Evolutionary conservation across 2,113 vertebrate genomes (phyloP).

Genomic region (Indicator indicator): DNA sequence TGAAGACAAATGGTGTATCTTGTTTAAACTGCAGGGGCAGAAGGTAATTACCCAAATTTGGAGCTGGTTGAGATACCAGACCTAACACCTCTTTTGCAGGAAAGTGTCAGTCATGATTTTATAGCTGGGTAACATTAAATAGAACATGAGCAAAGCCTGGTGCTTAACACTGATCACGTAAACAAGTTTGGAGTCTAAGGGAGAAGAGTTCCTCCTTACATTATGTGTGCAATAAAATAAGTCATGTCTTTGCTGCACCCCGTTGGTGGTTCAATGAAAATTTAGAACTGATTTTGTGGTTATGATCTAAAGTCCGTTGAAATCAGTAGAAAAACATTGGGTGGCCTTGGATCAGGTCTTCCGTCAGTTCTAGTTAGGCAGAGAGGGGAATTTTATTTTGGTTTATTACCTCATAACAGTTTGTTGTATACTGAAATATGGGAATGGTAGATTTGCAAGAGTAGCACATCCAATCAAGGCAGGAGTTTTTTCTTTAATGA

Average conservation of each 20-base stretch:
- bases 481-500: not conserved
- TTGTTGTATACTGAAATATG: not conserved
- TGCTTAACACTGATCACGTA: not conserved
- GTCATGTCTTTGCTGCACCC: not conserved
- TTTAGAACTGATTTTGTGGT: constrained; percentile 5
- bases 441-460: not conserved
- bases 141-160: not conserved
- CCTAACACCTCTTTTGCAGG: constrained; percentile 11
- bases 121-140: not conserved
- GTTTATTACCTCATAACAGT: not conserved
- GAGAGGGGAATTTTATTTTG: not conserved
- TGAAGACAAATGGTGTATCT: constrained; percentile 58
- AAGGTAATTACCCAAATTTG: constrained; percentile 61
- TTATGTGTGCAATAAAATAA: constrained; percentile 11
- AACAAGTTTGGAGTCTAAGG: not conserved
- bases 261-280: not conserved
- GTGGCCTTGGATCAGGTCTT: not conserved
- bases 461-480: not conserved
- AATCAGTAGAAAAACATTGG: not conserved
- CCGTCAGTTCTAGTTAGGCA: not conserved
- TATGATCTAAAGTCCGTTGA: not conserved
- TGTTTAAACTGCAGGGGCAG: constrained; percentile 61
- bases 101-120: constrained; percentile 42
- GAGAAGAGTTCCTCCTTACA: not conserved
- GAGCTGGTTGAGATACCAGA: constrained; percentile 14